Base-by-base conservation (phyloP, 1,140 invertebrate genomes). In the Aphelenchoides besseyi region DNA sequence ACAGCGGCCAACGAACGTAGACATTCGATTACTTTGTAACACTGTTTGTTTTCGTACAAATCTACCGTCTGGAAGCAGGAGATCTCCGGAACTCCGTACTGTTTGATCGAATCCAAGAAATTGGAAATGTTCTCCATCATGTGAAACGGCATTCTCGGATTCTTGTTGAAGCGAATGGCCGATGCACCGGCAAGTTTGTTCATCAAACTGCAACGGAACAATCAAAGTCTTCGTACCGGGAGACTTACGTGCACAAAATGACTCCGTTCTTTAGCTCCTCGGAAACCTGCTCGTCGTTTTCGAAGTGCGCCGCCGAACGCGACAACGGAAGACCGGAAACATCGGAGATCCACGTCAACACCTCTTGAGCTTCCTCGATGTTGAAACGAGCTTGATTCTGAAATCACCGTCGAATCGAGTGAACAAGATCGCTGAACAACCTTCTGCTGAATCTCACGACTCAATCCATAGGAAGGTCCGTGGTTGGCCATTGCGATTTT, bases 61-160 rank as follows among this genome's bases (percentile, higher is more conserved):
- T 90, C 89, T 71, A 89, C 89, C 23, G 89, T 89, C 84, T 89
- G 89, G 82, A 90, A 90, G n/a, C 89, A 84, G 74, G 88, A 88
- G 74, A 86, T 86, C 54, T 88, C 85, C 71, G 87, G 87, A 1
- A 90, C 86, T 2, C 89, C 89, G 77, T 89, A 90, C 3, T 76
- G 77, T 74, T 88, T 87, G 69, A 87, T 87, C 5, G 87, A 89
- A 79, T 88, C 89, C 74, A 90, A 79, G 83, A 90, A 90, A 79
- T 89, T 86, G 76, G 89, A 89, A 36, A 90, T 85, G 82, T 90
- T 90, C 84, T 90, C 89, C 85, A 89, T 87, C 88, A 88, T 73
- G 32, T 83, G 81, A 67, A 82, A 82, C 0, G 81, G 82, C 81
- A 82, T 82, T 61, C 69, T 70, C 2, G 81, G 82, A 9, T 77